Base-by-base conservation (phyloP, 1,140 invertebrate species). In the Pygmarrhopalites habei region DNA sequence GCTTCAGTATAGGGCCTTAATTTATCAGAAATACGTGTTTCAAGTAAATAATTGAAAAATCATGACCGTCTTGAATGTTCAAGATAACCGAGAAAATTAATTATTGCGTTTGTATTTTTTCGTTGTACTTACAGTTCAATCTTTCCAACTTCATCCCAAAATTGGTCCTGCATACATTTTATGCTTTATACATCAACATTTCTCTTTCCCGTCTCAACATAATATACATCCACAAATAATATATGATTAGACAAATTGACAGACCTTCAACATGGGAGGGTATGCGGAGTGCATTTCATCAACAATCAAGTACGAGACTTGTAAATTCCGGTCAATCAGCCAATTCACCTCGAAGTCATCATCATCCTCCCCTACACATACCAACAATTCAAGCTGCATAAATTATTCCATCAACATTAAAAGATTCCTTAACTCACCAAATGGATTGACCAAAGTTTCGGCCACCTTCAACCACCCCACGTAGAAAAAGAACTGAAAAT, bases 261-360 rank as follows among this genome's bases (percentile, higher is more conserved):
- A n/a, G n/a, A n/a, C n/a, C 56, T 82, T 83, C 29, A 92, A 84
- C 44, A 92, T 74, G 74, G 91, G 86, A 0, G 89, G 90, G 79
- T 92, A 88, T 70, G 91, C 87, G 73, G 90, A 86, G 74, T 93
- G 89, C 89, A 92, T 92, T 78, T 92, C 89, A 74, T 93, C 90
- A n/a, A 93, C 90, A 64, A 93, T 92, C 67, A 92, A 77, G 76
- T 92, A 93, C 3, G 87, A 87, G 0, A 92, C 88, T 77, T 90
- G 86, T 41, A 91, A 77, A 79, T 91, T 89, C 72, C 90, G 82
- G 74, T 93, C 90, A 46, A 93, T 85, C 73, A 92, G 83, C 89
- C 89, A 92, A 72, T 92, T 92, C 0, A 84, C 78, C 74, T 87
- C 86, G 73, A 85, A 87, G 68, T 87, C 86, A 71, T 94, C 91